Conservation (phyloP, 2,888 invertebrate genomes). For the Myopa tessellatipennis region DNA sequence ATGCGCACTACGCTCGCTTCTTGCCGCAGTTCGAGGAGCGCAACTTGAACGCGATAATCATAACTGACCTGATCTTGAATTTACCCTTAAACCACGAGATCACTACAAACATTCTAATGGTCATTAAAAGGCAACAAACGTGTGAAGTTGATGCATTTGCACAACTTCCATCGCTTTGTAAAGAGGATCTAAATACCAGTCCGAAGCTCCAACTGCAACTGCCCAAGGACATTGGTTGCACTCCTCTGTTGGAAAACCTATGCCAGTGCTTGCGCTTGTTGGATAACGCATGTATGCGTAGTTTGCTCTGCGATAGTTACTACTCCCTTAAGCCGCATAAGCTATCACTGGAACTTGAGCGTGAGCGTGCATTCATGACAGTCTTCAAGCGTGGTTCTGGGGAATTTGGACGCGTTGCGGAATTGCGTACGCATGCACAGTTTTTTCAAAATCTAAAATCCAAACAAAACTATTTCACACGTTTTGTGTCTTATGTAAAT, state of each 20-base stretch:
- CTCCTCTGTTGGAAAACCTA: slow-evolving; percentile 58
- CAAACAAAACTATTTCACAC: slow-evolving; percentile 61
- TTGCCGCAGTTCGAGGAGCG: slow-evolving; percentile 60
- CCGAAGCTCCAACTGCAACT: slow-evolving; percentile 45
- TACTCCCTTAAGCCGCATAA: slow-evolving; percentile 58
- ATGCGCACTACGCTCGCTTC: slow-evolving; percentile 57
- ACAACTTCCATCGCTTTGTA: not conserved
- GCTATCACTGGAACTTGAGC: slow-evolving; percentile 56
- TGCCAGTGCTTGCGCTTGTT: slow-evolving; percentile 62
- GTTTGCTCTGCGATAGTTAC: slow-evolving; percentile 56
- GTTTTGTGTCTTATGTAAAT: slow-evolving; percentile 60
- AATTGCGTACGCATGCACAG: slow-evolving; percentile 59
- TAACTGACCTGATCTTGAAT: slow-evolving; percentile 64
- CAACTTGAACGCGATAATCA: slow-evolving; percentile 59
- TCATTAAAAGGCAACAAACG: slow-evolving; percentile 60
- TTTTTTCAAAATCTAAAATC: slow-evolving; percentile 63
- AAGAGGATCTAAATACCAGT: not conserved
- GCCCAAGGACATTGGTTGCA: slow-evolving; percentile 60
- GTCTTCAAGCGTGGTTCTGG: slow-evolving; percentile 53
- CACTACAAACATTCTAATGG: slow-evolving; percentile 59
- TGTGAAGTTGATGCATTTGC: not conserved
- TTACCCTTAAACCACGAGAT: slow-evolving; percentile 64
- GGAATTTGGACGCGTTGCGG: slow-evolving; percentile 55
- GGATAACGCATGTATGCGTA: slow-evolving; percentile 53
- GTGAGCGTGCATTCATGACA: slow-evolving; percentile 56